These are phyloP conservation scores for Zapornia atra DNA, from an alignment of 2,113 vertebrate species.

Conservation along the genomic window DNA sequence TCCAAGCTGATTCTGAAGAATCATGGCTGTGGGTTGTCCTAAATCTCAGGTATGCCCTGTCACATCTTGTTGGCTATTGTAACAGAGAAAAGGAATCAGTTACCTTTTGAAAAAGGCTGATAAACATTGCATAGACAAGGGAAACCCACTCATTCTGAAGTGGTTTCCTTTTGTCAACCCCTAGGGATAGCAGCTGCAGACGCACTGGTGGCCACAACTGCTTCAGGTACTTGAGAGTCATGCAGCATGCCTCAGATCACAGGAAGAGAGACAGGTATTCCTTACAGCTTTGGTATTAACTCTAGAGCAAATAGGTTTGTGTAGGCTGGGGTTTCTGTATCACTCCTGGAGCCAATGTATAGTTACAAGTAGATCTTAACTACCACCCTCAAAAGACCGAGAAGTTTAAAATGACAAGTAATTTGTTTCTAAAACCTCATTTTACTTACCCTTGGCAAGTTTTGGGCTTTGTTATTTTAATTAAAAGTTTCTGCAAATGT, in stretches of 20 bases:
- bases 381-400: not conserved
- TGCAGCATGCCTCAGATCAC: not conserved
- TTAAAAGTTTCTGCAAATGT: not conserved
- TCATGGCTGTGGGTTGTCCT: not conserved
- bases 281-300: not conserved
- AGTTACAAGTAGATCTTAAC: not conserved
- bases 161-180: constrained; percentile 13
- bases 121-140: not conserved
- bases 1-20: not conserved
- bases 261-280: not conserved
- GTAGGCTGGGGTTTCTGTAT: not conserved
- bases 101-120: not conserved
- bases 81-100: not conserved
- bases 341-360: not conserved
- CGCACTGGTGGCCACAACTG: not conserved
- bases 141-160: constrained; percentile 41
- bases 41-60: not conserved
- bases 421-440: not conserved
- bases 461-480: not conserved
- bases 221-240: not conserved
- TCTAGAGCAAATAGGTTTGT: not conserved
- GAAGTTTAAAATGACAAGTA: not conserved
- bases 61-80: fast-evolving
- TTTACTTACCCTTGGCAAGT: not conserved
- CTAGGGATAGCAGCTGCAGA: not conserved